These are phyloP conservation scores for Patiria miniata DNA, from an alignment of 35 echinoderm and acorn worm species.

Conservation along the genomic window DNA sequence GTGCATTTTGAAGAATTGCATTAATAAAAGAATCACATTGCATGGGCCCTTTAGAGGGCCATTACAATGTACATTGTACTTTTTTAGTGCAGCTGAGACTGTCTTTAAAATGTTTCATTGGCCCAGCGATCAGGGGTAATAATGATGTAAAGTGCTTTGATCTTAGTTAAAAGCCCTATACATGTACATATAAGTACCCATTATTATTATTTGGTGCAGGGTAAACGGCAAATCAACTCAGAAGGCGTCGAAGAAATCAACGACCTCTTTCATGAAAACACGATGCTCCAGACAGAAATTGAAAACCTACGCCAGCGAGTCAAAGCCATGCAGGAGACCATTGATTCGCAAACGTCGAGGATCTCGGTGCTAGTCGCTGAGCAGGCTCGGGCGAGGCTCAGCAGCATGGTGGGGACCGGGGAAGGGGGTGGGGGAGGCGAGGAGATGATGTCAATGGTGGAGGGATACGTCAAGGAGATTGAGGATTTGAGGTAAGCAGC, in stretches of 20 bases:
- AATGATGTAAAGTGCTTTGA: too few species aligned
- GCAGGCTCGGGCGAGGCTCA: constrained; percentile 53
- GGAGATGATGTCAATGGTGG: constrained; percentile 74
- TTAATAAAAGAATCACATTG: too few species aligned
- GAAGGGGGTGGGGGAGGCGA: constrained; percentile 51
- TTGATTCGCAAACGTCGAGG: constrained; percentile 80
- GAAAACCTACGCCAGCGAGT: constrained; percentile 67
- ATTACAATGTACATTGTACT: too few species aligned
- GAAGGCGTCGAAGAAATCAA: constrained; percentile 97
- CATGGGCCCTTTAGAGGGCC: too few species aligned
- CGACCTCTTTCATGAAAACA: constrained; percentile 98
- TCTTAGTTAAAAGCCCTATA: too few species aligned
- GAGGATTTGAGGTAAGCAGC: constrained; percentile 83
- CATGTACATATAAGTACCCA: too few species aligned
- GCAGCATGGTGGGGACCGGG: neutral
- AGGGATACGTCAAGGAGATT: constrained; percentile 89
- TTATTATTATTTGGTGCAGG: constrained; percentile 35
- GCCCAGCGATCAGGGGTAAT: too few species aligned
- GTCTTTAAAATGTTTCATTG: too few species aligned
- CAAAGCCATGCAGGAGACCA: constrained; percentile 94
- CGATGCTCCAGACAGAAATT: constrained; percentile 90
- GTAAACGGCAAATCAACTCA: constrained; percentile 77
- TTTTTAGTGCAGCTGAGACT: too few species aligned
- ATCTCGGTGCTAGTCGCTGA: constrained; percentile 80
- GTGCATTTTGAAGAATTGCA: too few species aligned